Conservation (phyloP, 1,140 invertebrate genomes). For the Parapsyche elsis region DNA sequence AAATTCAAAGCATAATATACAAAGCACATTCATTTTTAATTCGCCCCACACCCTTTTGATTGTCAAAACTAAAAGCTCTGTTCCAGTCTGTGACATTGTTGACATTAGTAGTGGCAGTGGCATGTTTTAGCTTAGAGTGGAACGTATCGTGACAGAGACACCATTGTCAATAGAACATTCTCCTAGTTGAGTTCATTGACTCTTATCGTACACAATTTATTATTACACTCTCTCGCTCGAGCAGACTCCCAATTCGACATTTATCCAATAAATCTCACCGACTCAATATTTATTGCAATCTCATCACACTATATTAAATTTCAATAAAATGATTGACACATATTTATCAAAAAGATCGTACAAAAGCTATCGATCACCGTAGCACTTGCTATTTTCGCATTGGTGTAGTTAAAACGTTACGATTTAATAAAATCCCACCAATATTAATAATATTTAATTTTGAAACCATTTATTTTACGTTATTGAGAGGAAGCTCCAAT, state of each 20-base stretch:
- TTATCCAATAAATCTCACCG: not conserved
- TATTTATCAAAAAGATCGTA: not conserved
- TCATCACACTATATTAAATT: not conserved
- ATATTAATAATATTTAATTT: no score
- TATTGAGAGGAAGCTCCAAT: no score
- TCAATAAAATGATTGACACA: not conserved
- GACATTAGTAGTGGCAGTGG: not conserved
- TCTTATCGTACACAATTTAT: slow-evolving; percentile 16
- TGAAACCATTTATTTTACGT: no score
- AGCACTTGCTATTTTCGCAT: no score
- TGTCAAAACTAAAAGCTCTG: not conserved
- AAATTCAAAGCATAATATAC: no score
- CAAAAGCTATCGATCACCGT: not conserved
- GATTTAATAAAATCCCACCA: no score
- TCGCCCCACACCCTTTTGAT: not conserved
- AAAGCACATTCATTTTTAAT: no score
- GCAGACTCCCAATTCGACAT: not conserved
- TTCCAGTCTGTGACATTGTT: not conserved
- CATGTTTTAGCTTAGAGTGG: slow-evolving; percentile 7
- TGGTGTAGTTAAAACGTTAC: no score
- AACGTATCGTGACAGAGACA: slow-evolving; percentile 20
- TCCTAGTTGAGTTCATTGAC: slow-evolving; percentile 21
- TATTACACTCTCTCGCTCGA: slow-evolving; percentile 1
- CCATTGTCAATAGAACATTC: slow-evolving; percentile 30
- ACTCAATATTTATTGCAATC: not conserved